A percentile compares a stretch with the other conserved stretches of the same genome.
These are phyloP conservation scores for Leucophenga montana DNA, from an alignment of 2,888 invertebrate genomes.

Conservation along the genomic window DNA sequence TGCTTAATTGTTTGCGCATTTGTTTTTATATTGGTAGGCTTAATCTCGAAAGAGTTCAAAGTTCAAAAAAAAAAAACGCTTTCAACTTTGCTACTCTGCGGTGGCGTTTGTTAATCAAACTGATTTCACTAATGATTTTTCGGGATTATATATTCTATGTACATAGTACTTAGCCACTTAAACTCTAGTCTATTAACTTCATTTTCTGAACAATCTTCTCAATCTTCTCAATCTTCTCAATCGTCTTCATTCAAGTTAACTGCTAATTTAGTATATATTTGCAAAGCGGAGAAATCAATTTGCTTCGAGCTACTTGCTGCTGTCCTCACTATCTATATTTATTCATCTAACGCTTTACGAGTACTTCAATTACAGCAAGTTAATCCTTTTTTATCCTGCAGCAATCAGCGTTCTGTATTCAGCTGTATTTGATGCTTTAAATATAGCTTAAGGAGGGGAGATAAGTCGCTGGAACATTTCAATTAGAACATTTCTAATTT, in stretches of 20 bases:
- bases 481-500: constrained; percentile 60
- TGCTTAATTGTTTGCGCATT: neutral
- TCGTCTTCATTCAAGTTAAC: neutral
- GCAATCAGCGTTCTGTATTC: neutral
- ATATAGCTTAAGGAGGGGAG: neutral
- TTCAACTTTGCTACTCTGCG: neutral
- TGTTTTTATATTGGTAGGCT: neutral
- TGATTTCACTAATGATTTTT: too few species aligned
- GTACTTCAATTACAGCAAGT: constrained; percentile 30
- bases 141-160: too few species aligned
- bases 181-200: constrained; percentile 1
- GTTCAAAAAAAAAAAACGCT: neutral
- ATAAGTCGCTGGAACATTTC: constrained; percentile 53
- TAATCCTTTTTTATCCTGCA: constrained; percentile 55
- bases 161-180: neutral
- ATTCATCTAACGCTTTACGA: neutral
- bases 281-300: constrained; percentile 8
- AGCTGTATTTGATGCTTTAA: neutral
- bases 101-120: too few species aligned
- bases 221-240: neutral
- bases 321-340: too few species aligned
- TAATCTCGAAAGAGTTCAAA: neutral
- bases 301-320: neutral
- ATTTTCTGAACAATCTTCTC: neutral
- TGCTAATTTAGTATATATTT: neutral